Evolutionary conservation across 2,797 vertebrate species (phyloP), one percentile per base, ranked within the genome.

Genomic region (Discoglossus pictus): DNA sequence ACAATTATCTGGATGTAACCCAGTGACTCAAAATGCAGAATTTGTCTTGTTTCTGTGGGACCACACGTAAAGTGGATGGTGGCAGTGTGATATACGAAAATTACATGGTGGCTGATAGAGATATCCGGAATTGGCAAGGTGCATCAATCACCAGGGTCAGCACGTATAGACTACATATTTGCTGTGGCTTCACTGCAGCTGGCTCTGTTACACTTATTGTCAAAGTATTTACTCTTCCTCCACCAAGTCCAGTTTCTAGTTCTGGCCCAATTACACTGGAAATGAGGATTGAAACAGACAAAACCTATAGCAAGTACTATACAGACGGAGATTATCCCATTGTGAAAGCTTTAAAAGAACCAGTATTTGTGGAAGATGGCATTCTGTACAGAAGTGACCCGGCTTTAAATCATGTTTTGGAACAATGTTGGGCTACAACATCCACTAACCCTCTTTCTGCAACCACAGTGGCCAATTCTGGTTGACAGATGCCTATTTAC

Each of bases 391-490:
- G 74, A 47, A 75, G 68, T 13, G 84, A 87, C 23, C 76, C 84
- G 9, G 1, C 23, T 1, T 20, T 89, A 8, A 42, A 64, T 47
- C 67, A 88, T 8, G 51, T 56, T 10, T 62, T 89, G 5, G 70
- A 77, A 1, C 47, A 82, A 16, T 89, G 83, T 38, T 87, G 84
- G 84, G 80, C 83, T 7, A 83, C 83, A 1, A 66, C 78, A 9
- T 56, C 31, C 2, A 3, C 7, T 1, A 56, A 56, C 12, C 66
- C 78, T 4, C 56, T 70, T n/a, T 11, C 46, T 76, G 9, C 21
- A 35, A 17, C 68, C 36, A 2, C 81, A 85, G 59, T 89, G 86
- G 86, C 76, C 80, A 20, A 3, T 87, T 24, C 39, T 88, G 25
- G 80, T 81, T 9, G 43, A 81, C 31, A 79, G 81, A 16, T 85